phyloP scores from a whole-genome alignment of 2,888 invertebrate genomes.

The Dicyrtomina minuta region DNA sequence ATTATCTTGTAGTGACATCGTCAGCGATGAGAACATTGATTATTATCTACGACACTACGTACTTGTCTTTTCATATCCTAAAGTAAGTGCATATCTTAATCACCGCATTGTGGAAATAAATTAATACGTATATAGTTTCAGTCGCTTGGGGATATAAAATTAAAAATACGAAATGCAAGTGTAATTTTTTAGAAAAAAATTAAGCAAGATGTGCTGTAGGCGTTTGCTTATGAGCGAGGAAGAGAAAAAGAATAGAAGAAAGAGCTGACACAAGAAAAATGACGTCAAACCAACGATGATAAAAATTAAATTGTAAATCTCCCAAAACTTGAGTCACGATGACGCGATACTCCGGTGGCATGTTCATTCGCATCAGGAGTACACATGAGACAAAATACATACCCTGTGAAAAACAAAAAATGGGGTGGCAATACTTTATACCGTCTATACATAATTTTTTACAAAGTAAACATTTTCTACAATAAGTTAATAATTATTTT shows the following conservation, averaged over 20 bases:
- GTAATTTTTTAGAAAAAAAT: neutral
- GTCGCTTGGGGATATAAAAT: too few relatives aligned
- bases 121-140: too few relatives aligned
- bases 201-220: constrained; percentile 55
- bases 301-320: constrained; percentile 97
- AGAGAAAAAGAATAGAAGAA: constrained; percentile 91
- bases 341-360: constrained; percentile 94
- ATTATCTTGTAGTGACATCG: too few relatives aligned
- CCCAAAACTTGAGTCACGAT: constrained; percentile 92
- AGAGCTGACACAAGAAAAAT: constrained; percentile 96
- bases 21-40: too few relatives aligned
- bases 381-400: constrained; percentile 99
- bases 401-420: constrained; percentile 64
- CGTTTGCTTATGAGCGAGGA: constrained; percentile 90
- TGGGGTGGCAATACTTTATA: too few relatives aligned
- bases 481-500: too few relatives aligned
- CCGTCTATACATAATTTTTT: neutral
- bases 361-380: constrained; percentile 96
- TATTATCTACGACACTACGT: too few relatives aligned
- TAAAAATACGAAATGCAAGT: too few relatives aligned
- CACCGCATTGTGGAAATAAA: too few relatives aligned
- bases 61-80: too few relatives aligned
- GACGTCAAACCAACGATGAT: constrained; percentile 99
- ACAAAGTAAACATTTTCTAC: neutral
- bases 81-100: too few relatives aligned